phyloP scores from a whole-genome alignment of 37 sponge, comb jelly and placozoan genomes.

The Agelas oroides region DNA sequence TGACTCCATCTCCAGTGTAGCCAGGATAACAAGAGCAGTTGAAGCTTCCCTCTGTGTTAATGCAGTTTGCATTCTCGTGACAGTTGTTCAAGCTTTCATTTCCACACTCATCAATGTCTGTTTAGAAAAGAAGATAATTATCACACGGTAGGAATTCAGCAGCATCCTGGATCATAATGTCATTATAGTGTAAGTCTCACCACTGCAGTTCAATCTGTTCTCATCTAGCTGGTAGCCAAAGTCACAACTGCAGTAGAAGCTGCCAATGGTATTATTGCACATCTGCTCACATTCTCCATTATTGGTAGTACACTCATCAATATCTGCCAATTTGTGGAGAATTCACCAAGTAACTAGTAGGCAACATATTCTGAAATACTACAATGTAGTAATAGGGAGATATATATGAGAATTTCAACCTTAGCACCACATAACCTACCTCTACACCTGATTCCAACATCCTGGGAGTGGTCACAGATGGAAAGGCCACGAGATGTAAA shows the following conservation, averaged over 20 bases:
- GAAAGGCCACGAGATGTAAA: neutral
- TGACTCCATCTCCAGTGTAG: slow-evolving; percentile 25
- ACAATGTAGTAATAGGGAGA: too few relatives aligned
- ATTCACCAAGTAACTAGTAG: too few relatives aligned
- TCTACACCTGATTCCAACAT: slow-evolving; percentile 13
- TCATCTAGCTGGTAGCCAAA: neutral
- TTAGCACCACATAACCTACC: neutral
- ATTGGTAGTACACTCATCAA: neutral
- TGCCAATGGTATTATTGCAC: slow-evolving; percentile 14
- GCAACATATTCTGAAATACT: too few relatives aligned
- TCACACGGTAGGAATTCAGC: too few relatives aligned
- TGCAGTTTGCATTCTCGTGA: slow-evolving; percentile 33
- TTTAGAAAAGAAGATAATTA: too few relatives aligned
- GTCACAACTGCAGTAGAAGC: slow-evolving; percentile 11
- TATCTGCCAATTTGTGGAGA: too few relatives aligned
- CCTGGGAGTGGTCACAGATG: slow-evolving; percentile 17
- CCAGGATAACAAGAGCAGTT: slow-evolving; percentile 18
- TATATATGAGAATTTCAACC: too few relatives aligned
- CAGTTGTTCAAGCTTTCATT: neutral
- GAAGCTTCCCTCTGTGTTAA: slow-evolving; percentile 11
- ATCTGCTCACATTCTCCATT: slow-evolving; percentile 7
- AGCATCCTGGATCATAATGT: too few relatives aligned
- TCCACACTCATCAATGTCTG: slow-evolving; percentile 1
- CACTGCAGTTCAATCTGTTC: neutral
- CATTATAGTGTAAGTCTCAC: neutral